Conservation (phyloP, 2,888 invertebrate species). For the Watsonalla cultraria region DNA sequence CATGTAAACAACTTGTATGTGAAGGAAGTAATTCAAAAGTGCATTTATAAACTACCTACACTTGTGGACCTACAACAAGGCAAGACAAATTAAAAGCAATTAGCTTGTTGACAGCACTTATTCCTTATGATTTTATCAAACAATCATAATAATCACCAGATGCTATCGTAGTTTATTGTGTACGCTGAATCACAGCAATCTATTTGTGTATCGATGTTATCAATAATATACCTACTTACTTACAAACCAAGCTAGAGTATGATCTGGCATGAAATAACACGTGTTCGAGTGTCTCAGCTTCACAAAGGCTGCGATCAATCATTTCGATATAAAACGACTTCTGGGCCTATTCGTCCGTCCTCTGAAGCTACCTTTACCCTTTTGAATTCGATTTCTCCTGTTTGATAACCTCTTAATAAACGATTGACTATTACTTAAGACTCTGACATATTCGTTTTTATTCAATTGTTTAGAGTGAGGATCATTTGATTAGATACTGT, state of each 20-base stretch:
- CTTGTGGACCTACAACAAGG: neutral
- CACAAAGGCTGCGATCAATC: neutral
- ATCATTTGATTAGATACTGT: neutral
- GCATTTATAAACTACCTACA: neutral
- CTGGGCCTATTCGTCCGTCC: too few species aligned
- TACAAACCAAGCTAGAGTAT: neutral
- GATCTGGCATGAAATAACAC: neutral
- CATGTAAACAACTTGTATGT: neutral
- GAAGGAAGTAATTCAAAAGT: neutral
- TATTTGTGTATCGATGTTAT: neutral
- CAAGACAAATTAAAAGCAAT: neutral
- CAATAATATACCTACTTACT: too few species aligned
- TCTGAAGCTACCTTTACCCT: neutral
- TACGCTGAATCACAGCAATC: neutral
- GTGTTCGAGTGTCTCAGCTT: neutral
- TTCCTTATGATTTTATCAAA: neutral
- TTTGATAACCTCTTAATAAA: too few species aligned
- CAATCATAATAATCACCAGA: neutral
- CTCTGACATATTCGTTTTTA: too few species aligned
- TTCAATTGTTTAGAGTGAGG: too few species aligned
- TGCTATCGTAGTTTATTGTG: neutral
- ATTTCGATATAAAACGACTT: neutral
- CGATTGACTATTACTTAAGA: too few species aligned
- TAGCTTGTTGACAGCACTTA: neutral
- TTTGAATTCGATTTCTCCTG: neutral